phyloP scores from a whole-genome alignment of 2,888 invertebrate species.

The Hypomecis atomaria region DNA sequence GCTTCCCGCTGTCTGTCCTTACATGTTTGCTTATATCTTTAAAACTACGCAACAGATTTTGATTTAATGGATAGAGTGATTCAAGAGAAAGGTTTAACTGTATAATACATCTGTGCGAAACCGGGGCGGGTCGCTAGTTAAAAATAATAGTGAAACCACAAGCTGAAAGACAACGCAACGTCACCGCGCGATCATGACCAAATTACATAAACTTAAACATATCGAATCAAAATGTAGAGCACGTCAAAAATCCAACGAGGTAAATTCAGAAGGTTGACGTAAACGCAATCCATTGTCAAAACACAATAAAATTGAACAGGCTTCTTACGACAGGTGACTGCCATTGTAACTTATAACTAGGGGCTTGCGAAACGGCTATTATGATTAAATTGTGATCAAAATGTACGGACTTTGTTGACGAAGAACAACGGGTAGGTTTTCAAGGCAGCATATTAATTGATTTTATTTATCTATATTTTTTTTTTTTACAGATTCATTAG shows the following conservation, averaged over 20 bases:
- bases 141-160: neutral
- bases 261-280: conserved; percentile 40
- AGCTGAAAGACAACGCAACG: neutral
- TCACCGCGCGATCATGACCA: neutral
- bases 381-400: conserved; percentile 28
- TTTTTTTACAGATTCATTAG: too few relatives aligned
- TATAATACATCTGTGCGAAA: too few relatives aligned
- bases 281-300: conserved; percentile 57
- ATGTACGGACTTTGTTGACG: neutral
- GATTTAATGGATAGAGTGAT: too few relatives aligned
- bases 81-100: too few relatives aligned
- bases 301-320: conserved; percentile 49
- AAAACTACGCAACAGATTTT: too few relatives aligned
- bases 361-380: conserved; percentile 25
- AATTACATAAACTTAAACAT: conserved; percentile 14
- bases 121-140: too few relatives aligned
- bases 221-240: conserved; percentile 19
- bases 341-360: conserved; percentile 39
- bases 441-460: too few relatives aligned
- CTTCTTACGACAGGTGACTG: conserved; percentile 38
- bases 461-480: too few relatives aligned
- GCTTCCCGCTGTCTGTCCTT: too few relatives aligned
- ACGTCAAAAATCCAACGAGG: conserved; percentile 27
- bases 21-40: too few relatives aligned
- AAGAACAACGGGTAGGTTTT: too few relatives aligned